Evolutionary conservation across 1,140 invertebrate species (phyloP).

Genomic region (Onthophagus taurus): DNA sequence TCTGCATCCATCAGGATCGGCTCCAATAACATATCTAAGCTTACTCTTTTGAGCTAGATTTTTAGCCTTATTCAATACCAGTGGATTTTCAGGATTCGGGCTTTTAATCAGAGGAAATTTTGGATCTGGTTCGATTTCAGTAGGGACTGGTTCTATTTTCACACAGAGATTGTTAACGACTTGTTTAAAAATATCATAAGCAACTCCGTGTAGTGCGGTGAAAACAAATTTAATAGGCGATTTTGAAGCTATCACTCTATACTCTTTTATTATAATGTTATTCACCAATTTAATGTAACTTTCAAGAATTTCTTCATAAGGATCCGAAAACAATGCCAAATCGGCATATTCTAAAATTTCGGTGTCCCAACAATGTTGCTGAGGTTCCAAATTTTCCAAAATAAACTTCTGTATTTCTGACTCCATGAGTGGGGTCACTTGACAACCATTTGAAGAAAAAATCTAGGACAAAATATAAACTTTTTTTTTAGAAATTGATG

Average conservation of each 20-base stretch:
- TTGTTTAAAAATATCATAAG: not conserved
- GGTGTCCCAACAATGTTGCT: slow-evolving; percentile 55
- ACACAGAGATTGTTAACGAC: not conserved
- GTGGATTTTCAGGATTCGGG: too few species aligned
- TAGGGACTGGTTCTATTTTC: not conserved
- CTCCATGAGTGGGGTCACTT: slow-evolving; percentile 91
- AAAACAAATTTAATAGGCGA: slow-evolving; percentile 69
- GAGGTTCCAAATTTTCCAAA: slow-evolving; percentile 64
- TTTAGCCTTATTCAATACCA: too few species aligned
- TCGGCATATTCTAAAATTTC: slow-evolving; percentile 34
- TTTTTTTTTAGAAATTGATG: too few species aligned
- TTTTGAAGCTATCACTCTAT: slow-evolving; percentile 47
- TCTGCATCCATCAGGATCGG: too few species aligned
- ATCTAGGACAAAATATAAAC: too few species aligned
- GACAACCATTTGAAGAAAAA: slow-evolving; percentile 88
- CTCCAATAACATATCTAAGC: too few species aligned
- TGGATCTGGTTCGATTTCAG: too few species aligned
- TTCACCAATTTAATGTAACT: slow-evolving; percentile 52
- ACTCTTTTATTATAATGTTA: slow-evolving; percentile 41
- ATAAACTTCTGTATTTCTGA: slow-evolving; percentile 77
- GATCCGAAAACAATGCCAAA: slow-evolving; percentile 46
- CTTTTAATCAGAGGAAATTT: too few species aligned
- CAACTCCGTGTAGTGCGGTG: slow-evolving; percentile 41
- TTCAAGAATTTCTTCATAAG: slow-evolving; percentile 51
- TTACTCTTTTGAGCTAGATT: too few species aligned